Percentiles rank a stretch among this genome's conserved stretches.
Conservation (phyloP, 2,113 vertebrate species). For the Sterrhoptilus dennistouni region DNA sequence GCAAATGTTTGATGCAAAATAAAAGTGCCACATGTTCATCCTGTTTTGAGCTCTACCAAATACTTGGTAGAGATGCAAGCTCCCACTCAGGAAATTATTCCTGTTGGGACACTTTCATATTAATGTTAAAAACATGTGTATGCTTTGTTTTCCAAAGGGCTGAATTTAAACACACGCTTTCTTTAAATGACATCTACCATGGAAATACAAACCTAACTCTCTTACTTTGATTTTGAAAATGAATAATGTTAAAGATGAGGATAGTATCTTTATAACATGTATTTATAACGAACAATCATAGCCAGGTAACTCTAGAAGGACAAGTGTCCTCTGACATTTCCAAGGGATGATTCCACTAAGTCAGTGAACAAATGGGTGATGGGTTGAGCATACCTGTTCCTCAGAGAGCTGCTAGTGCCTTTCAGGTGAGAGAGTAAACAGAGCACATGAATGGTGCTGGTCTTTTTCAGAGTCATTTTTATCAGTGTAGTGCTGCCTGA, state of each 20-base stretch:
- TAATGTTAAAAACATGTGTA: constrained; percentile 6
- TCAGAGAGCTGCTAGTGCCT: neutral
- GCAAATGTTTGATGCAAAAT: constrained; percentile 21
- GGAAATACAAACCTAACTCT: neutral
- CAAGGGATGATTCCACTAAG: neutral
- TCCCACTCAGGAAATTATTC: neutral
- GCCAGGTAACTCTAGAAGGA: neutral
- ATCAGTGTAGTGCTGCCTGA: neutral
- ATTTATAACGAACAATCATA: neutral
- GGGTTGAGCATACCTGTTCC: neutral
- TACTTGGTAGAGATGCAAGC: constrained; percentile 19
- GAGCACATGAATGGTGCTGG: fast-evolving
- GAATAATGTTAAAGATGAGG: neutral
- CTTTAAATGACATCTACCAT: neutral
- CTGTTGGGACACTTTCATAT: neutral
- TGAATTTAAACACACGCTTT: neutral
- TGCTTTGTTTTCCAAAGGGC: neutral
- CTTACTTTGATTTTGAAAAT: neutral
- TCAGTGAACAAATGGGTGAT: neutral
- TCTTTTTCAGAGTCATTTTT: neutral
- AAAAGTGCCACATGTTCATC: constrained; percentile 21
- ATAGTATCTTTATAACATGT: neutral
- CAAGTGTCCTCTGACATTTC: neutral
- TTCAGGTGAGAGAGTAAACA: neutral
- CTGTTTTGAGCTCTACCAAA: constrained; percentile 10